Conservation (phyloP, 2,888 invertebrate genomes). For the Ochropacha duplaris region DNA sequence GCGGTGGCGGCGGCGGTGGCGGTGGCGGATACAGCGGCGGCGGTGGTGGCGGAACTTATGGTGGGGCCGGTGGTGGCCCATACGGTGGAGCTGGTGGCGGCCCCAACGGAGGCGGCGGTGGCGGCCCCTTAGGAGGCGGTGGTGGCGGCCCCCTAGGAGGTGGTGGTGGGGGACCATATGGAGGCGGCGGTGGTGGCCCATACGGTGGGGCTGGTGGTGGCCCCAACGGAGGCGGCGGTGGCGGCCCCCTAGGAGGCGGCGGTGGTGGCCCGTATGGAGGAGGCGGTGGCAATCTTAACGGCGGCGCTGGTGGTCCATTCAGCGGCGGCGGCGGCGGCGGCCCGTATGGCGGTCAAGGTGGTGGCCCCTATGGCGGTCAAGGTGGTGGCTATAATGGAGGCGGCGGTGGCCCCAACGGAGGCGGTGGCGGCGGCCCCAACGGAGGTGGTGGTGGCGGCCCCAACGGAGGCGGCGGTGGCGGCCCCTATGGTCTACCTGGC, state of each 20-base stretch:
- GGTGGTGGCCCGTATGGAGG: neutral
- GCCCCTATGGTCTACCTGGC: neutral
- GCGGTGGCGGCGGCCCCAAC: neutral
- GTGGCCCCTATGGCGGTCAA: neutral
- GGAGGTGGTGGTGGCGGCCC: neutral
- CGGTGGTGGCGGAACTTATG: too few species aligned
- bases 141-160: neutral
- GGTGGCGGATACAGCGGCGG: too few species aligned
- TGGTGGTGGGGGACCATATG: neutral
- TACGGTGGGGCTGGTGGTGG: neutral
- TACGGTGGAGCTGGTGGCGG: too few species aligned
- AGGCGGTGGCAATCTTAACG: neutral
- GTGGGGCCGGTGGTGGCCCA: too few species aligned
- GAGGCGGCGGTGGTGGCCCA: neutral
- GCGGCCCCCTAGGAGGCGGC: neutral
- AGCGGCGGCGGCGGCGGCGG: neutral
- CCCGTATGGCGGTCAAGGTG: neutral
- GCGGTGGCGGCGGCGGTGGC: too few species aligned
- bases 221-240: neutral
- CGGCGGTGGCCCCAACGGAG: neutral
- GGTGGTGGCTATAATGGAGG: neutral
- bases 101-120: too few species aligned
- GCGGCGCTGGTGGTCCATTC: neutral
- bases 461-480: neutral
- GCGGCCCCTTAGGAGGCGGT: too few species aligned